Evolutionary conservation across 2,888 invertebrate genomes (phyloP), one percentile per base, ranked within the genome.

Genomic region (Amphipoea oculea): DNA sequence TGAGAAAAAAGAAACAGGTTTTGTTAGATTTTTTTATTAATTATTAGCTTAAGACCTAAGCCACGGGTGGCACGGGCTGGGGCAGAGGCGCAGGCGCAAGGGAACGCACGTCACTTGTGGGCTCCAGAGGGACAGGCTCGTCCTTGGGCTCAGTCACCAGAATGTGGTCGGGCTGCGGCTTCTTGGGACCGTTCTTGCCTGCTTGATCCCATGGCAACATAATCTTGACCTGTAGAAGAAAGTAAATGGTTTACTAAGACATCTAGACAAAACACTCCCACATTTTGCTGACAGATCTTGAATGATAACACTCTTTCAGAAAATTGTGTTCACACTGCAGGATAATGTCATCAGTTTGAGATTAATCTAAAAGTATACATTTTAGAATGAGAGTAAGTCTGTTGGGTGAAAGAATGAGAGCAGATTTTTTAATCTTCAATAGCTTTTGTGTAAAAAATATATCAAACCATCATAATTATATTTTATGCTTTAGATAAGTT

Each of bases 201-300:
- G 98, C 98, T 84, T 99, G 98, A 97, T 99, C 99, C 98, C 99
- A 99, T 66, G 99, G 99, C 96, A 99, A 98, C 99, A 99, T 99
- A 96, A 99, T 99, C 97, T 99, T 99, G 1, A 99, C 99, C 97
- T 99, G 98, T 88, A 98, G 98, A 76, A 29, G 57, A 78, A 45
- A 71, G n/a, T 14, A 20, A 40, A 62, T 42, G 11, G 14, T 17
- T 85, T 70, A 80, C 20, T 29, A 4, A 36, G 6, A 40, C 1
- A 40, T 65, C 57, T 23, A 23, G 14, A 48, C 0, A 0, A 12
- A 20, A 45, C n/a, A 54, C n/a, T 29, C 5, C 20, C 17, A 65
- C 5, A 62, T 51, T 51, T 57, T 23, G 14, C 29, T 6, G 0
- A 40, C 42, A 70, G 23, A 51, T 20, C 2, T 63, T 42, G 9